Evolutionary conservation across 1,140 invertebrate genomes (phyloP), one percentile per base, ranked within the genome.

Genomic region (Drosophila arizonae): DNA sequence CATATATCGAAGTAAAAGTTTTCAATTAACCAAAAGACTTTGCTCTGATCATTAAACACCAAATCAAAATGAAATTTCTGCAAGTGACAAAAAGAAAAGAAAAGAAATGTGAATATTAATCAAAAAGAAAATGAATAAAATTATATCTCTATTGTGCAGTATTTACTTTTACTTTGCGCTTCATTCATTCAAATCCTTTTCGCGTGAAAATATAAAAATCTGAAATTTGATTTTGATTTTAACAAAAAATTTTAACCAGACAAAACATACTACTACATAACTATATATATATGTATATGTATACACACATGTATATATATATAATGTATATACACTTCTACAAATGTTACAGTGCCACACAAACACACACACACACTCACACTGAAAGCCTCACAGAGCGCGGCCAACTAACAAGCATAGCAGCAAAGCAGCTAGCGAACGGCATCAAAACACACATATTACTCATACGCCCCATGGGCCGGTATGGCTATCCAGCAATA

Each of bases 171-270:
- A 71, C 73, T 85, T 89, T 88, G 81, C 76, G 60, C 65, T 76
- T 89, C 76, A 90, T 90, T 81, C 77, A 75, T 79, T 65, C 52
- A 57, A 90, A 72, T 74, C 52, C 57, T 74, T 73, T 70, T 73
- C 72, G 41, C 76, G 62, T 55, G 57, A 48, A 79, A 68, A 71
- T 68, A 52, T 77, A 76, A 63, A 76, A 70, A 39, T 39, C 36
- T 39, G 90, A 90, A 90, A 90, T 90, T 90, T 90, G 82, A 89
- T 89, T 91, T 90, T 89, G 87, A 89, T 91, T 89, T 85, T 57
- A 15, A 64, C 52, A 72, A 72, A 9, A 60, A 72, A 72, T 17
- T 33, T 39, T 62, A 39, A 62, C 56, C 24, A 30, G 65, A 54
- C 50, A 46, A 21, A 54, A 54, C 48, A 68, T 58, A 43, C 71